These are phyloP conservation scores for Mycetomoellerius zeteki DNA, from an alignment of 1,140 invertebrate species.

Conservation along the genomic window DNA sequence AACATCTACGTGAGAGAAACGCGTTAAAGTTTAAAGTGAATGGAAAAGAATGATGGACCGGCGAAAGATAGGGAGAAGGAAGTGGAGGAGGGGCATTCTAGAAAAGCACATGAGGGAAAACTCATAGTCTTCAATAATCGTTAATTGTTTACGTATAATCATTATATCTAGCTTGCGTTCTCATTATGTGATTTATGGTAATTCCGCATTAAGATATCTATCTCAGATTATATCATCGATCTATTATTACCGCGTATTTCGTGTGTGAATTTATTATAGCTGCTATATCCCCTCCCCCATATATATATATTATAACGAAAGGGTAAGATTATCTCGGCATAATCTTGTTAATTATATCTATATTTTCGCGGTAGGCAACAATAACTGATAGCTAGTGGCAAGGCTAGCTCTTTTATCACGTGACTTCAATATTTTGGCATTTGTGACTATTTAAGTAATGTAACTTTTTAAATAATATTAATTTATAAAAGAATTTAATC, in stretches of 20 bases:
- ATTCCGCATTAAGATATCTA: constrained; percentile 60
- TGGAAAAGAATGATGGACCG: constrained; percentile 31
- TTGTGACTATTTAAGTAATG: not conserved
- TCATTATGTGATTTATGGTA: constrained; percentile 32
- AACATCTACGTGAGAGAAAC: constrained; percentile 84
- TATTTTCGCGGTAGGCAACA: constrained; percentile 8
- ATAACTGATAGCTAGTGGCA: constrained; percentile 60
- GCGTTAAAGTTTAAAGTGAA: constrained; percentile 68
- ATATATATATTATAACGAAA: constrained; percentile 62
- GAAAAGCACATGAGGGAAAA: constrained; percentile 43
- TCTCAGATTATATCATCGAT: constrained; percentile 27
- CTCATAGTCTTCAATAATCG: constrained; percentile 41
- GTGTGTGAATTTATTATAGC: constrained; percentile 37
- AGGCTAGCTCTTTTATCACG: constrained; percentile 65
- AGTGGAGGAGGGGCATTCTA: constrained; percentile 6
- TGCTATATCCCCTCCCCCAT: constrained; percentile 60
- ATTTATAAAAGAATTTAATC: not conserved
- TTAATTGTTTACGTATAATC: constrained; percentile 54
- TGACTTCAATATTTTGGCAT: not conserved
- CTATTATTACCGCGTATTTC: constrained; percentile 43
- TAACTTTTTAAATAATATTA: not conserved
- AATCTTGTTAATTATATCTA: constrained; percentile 25
- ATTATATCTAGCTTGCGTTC: constrained; percentile 32
- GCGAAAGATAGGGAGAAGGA: constrained; percentile 46
- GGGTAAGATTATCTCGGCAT: constrained; percentile 65